Conservation (phyloP, 2,888 invertebrate genomes). For the Malacosoma neustria region DNA sequence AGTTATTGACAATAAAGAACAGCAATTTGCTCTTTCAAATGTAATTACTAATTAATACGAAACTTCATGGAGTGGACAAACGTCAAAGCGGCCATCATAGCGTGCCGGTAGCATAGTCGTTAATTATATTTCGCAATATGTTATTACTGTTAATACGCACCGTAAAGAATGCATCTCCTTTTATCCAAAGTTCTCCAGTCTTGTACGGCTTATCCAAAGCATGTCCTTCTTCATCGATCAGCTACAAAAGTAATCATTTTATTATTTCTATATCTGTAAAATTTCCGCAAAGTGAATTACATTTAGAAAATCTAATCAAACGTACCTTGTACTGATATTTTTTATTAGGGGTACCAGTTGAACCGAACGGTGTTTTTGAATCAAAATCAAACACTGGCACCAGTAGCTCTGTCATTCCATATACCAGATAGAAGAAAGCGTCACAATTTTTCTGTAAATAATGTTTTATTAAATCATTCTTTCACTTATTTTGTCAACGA, state of each 20-base stretch:
- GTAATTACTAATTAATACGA: too few relatives aligned
- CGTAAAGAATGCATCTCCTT: neutral
- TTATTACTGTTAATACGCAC: too few relatives aligned
- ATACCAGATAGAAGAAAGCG: conserved; percentile 27
- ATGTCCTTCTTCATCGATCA: neutral
- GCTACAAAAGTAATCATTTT: neutral
- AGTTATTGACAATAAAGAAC: too few relatives aligned
- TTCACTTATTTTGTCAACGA: too few relatives aligned
- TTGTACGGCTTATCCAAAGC: neutral
- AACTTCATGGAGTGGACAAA: too few relatives aligned
- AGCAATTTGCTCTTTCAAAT: too few relatives aligned
- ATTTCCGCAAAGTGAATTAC: neutral
- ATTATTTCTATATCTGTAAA: neutral
- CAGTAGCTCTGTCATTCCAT: conserved; percentile 39
- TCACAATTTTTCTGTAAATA: conserved; percentile 22
- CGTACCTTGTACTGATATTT: neutral
- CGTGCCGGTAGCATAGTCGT: too few relatives aligned
- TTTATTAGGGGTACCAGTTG: neutral
- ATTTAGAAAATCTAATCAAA: neutral
- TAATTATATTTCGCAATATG: too few relatives aligned
- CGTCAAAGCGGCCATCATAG: too few relatives aligned
- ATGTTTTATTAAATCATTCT: too few relatives aligned
- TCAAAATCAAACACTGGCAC: conserved; percentile 31
- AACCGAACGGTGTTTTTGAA: conserved; percentile 26
- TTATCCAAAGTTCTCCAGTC: neutral